A percentile compares a stretch with the other conserved stretches of the same genome.
Conservation (phyloP, 2,113 vertebrate genomes). For the Esox niger region DNA sequence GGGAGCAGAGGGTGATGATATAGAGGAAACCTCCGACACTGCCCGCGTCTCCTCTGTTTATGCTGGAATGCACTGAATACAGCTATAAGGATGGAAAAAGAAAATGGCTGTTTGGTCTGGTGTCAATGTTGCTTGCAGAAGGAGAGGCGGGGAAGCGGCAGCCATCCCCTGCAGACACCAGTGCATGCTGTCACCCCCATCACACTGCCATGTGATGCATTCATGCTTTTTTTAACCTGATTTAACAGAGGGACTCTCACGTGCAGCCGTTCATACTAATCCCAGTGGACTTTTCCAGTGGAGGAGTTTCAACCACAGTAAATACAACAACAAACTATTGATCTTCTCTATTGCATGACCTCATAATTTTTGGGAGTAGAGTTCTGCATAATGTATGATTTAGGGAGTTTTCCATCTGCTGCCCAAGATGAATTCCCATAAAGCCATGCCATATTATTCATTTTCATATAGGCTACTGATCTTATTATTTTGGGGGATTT, state of each 20-base stretch:
- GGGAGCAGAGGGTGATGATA: constrained; percentile 29
- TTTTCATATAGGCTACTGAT: not conserved
- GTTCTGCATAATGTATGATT: not conserved
- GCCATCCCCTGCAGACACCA: constrained; percentile 30
- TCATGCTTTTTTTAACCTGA: not conserved
- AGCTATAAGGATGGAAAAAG: constrained; percentile 39
- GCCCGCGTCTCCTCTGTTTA: constrained; percentile 5
- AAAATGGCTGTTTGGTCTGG: constrained; percentile 66
- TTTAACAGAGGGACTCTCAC: not conserved
- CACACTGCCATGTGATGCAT: not conserved
- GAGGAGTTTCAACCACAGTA: not conserved
- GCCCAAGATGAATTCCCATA: not conserved
- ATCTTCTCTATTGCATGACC: not conserved
- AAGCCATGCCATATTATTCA: not conserved
- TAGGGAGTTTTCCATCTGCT: not conserved
- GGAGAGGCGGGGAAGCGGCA: constrained; percentile 26
- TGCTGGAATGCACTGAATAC: constrained; percentile 20
- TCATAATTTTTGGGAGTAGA: not conserved
- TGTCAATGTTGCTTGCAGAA: constrained; percentile 34
- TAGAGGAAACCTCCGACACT: constrained; percentile 17
- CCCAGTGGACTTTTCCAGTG: not conserved
- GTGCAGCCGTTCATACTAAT: not conserved
- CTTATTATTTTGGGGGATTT: not conserved
- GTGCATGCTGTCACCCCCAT: constrained; percentile 11
- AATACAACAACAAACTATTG: not conserved